Percentiles rank a stretch among this genome's conserved stretches.
Conservation (phyloP, 2,113 vertebrate genomes). For the Corythornis madagascariensis region DNA sequence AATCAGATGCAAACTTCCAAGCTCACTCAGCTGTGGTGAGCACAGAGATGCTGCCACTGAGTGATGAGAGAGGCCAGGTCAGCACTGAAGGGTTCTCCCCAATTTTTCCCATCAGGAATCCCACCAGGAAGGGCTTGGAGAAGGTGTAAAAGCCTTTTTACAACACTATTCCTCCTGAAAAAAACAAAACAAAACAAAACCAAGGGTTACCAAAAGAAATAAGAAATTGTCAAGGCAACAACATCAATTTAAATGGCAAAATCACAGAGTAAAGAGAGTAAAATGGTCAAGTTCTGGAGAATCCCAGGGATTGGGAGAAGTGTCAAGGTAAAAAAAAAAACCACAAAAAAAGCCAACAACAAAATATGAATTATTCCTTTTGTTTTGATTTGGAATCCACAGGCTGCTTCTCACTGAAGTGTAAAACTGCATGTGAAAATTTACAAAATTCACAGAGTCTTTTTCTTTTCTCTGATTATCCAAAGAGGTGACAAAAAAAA, state of each 20-base stretch:
- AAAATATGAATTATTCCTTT: background rate
- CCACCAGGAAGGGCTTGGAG: background rate
- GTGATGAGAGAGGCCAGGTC: background rate
- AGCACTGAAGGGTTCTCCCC: background rate
- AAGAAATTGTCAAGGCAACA: background rate
- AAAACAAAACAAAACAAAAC: background rate
- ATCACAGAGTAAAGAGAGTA: background rate
- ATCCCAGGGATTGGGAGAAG: background rate
- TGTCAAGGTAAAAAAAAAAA: background rate
- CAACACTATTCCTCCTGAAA: background rate
- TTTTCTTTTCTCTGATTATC: background rate
- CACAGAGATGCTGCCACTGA: background rate
- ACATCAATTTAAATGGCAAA: accelerated
- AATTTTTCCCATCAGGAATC: accelerated
- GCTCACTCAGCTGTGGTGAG: background rate
- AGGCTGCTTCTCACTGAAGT: background rate
- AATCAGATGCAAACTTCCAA: background rate
- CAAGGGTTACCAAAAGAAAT: background rate
- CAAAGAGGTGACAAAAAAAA: background rate
- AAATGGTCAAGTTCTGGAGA: background rate
- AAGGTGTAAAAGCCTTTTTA: background rate
- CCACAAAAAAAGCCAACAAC: too few relatives aligned
- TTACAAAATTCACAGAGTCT: background rate
- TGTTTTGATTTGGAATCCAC: background rate
- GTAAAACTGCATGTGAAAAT: background rate